Evolutionary conservation across 1,140 invertebrate genomes (phyloP).

Genomic region (Aphidius gifuensis): DNA sequence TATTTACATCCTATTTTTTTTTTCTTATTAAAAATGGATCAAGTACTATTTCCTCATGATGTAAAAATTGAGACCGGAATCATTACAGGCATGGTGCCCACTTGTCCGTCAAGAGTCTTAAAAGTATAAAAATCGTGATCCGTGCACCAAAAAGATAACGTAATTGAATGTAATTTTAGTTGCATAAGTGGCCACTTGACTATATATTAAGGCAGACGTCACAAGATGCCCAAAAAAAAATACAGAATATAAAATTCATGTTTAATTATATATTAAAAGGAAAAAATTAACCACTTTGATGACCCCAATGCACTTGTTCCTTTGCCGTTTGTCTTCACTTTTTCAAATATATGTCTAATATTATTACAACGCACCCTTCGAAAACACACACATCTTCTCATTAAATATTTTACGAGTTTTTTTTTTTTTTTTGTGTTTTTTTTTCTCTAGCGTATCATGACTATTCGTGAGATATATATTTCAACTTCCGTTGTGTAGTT

Average conservation of each 20-base stretch:
- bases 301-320: constrained; percentile 41
- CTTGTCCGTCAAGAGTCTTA: constrained; percentile 46
- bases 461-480: no score
- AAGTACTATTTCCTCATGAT: neutral
- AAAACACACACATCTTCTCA: no score
- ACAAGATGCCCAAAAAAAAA: constrained; percentile 40
- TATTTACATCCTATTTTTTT: neutral
- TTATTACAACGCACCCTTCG: no score
- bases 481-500: no score
- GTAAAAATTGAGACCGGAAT: constrained; percentile 30
- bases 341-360: neutral
- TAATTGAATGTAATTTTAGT: constrained; percentile 57
- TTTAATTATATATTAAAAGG: no score
- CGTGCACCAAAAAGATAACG: constrained; percentile 42
- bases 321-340: constrained; percentile 30
- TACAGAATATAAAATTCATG: no score
- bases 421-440: no score
- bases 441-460: no score
- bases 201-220: constrained; percentile 45
- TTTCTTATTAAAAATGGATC: neutral
- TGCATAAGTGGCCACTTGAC: constrained; percentile 54
- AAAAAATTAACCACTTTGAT: constrained; percentile 25
- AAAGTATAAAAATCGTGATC: constrained; percentile 39
- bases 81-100: constrained; percentile 33
- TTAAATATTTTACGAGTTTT: no score